Conservation (phyloP, 2,797 vertebrate species). For the Hippocampus kuda region DNA sequence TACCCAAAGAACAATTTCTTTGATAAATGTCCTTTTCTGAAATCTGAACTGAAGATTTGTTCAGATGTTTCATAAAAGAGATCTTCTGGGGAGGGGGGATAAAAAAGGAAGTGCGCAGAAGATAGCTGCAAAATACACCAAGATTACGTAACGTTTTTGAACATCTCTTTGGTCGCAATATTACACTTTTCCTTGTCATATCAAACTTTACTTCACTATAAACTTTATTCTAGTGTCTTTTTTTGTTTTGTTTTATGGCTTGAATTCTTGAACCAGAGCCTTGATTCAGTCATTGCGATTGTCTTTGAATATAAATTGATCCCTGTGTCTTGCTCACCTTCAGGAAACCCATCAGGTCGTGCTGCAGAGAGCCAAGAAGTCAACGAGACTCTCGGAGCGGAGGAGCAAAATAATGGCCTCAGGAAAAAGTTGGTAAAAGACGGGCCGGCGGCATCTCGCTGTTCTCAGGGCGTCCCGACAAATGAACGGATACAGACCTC, state of each 20-base stretch:
- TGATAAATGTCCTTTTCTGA: not conserved
- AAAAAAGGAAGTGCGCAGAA: not conserved
- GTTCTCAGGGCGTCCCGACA: conserved; percentile 47
- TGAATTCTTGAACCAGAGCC: not conserved
- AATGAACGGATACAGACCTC: conserved; percentile 52
- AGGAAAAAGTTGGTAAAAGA: conserved; percentile 63
- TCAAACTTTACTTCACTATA: no score
- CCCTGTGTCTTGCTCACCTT: not conserved
- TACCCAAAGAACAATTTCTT: not conserved
- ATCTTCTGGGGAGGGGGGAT: not conserved
- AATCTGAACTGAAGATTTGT: not conserved
- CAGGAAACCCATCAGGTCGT: conserved; percentile 62
- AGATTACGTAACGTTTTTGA: no score
- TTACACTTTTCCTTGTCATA: no score
- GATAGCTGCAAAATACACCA: no score
- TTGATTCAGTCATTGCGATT: not conserved
- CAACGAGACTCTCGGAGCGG: conserved; percentile 30
- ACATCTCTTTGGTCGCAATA: no score
- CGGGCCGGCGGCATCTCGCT: conserved; percentile 48
- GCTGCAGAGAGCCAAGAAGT: conserved; percentile 58
- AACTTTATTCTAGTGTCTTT: no score
- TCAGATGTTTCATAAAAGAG: not conserved
- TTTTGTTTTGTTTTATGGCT: not conserved
- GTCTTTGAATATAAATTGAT: not conserved
- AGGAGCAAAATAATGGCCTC: conserved; percentile 81